phyloP scores from a whole-genome alignment of 2,113 vertebrate species.

The Spea bombifrons region DNA sequence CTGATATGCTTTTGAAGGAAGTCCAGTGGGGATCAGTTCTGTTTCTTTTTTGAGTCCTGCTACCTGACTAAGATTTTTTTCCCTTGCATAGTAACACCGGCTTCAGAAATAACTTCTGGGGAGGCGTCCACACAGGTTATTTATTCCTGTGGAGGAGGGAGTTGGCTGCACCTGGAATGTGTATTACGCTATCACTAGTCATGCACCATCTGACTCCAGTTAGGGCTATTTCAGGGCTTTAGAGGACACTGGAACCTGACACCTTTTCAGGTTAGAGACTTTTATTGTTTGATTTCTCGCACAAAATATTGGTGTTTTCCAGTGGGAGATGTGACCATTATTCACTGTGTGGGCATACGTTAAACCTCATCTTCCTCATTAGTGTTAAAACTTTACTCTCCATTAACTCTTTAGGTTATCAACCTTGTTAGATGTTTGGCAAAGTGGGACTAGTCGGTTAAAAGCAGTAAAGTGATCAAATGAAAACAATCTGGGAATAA shows the following conservation, averaged over 20 bases:
- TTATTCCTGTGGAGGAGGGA: conserved; percentile 18
- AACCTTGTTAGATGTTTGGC: too few species aligned
- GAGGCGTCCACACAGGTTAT: background rate
- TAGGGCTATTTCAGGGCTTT: conserved; percentile 3
- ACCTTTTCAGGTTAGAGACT: background rate
- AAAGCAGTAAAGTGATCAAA: too few species aligned
- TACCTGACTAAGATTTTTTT: conserved; percentile 31
- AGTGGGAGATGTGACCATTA: too few species aligned
- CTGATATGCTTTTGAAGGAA: background rate
- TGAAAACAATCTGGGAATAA: too few species aligned
- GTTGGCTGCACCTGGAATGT: conserved; percentile 4
- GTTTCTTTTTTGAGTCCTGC: conserved; percentile 17
- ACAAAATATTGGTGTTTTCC: too few species aligned
- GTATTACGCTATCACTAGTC: background rate
- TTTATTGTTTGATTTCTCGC: too few species aligned
- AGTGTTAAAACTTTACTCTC: too few species aligned
- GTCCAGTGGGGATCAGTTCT: conserved; percentile 7
- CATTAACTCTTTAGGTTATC: too few species aligned
- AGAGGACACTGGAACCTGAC: background rate
- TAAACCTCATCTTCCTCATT: too few species aligned
- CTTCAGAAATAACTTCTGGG: conserved; percentile 16
- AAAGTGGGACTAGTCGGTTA: too few species aligned
- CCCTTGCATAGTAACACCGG: background rate
- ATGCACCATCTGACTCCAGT: background rate
- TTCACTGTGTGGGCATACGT: too few species aligned